These are phyloP conservation scores for Temnothorax nylanderi DNA, from an alignment of 1,140 invertebrate genomes.

Conservation along the genomic window DNA sequence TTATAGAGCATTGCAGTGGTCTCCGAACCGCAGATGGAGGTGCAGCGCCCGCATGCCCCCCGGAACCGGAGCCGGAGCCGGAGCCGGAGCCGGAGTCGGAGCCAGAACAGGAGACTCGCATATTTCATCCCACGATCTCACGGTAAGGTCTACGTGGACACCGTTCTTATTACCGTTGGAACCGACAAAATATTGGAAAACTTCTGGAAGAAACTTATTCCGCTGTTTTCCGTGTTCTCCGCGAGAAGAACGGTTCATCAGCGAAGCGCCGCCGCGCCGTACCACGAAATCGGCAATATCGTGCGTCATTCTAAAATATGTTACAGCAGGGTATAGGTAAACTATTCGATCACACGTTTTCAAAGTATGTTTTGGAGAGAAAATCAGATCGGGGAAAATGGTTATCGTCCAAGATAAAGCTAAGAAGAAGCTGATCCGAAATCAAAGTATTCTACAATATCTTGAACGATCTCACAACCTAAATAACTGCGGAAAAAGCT, in stretches of 20 bases:
- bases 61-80: neutral
- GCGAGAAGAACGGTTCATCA: conserved; percentile 43
- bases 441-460: neutral
- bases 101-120: conserved; percentile 5
- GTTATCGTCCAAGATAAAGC: neutral
- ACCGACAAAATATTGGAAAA: conserved; percentile 65
- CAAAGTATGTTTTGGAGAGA: neutral
- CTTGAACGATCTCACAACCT: neutral
- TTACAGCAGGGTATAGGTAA: neutral
- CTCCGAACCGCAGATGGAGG: conserved; percentile 53
- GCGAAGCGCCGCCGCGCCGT: neutral
- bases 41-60: neutral
- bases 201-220: conserved; percentile 55
- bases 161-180: conserved; percentile 52
- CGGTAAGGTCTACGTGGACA: conserved; percentile 33
- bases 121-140: conserved; percentile 50
- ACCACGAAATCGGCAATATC: conserved; percentile 24
- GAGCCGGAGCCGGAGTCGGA: neutral
- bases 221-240: conserved; percentile 15
- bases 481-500: neutral
- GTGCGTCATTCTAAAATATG: neutral
- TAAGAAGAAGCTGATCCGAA: neutral
- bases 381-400: neutral
- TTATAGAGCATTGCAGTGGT: conserved; percentile 27
- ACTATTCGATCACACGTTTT: neutral